These are phyloP conservation scores for Ophiothrix spiculata DNA, from an alignment of 35 echinoderm and acorn worm genomes.

Conservation along the genomic window DNA sequence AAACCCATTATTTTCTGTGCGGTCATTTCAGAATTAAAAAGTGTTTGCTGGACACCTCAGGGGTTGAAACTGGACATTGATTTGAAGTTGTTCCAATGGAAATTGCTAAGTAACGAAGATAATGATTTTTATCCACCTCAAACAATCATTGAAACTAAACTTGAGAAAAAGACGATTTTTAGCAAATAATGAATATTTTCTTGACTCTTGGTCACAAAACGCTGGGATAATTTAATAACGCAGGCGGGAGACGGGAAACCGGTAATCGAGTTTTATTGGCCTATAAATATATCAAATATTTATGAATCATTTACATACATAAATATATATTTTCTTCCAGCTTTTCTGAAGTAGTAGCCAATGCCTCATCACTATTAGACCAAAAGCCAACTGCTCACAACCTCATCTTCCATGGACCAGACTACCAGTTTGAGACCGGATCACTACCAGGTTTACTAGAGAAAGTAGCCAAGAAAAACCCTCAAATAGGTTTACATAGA, in stretches of 20 bases:
- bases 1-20: too few relatives aligned
- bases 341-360: constrained; percentile 24
- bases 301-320: not conserved
- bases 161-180: too few relatives aligned
- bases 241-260: too few relatives aligned
- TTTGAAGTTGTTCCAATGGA: too few relatives aligned
- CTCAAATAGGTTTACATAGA: constrained; percentile 24
- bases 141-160: not conserved
- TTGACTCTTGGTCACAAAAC: not conserved
- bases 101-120: too few relatives aligned
- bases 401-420: constrained; percentile 52
- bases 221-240: not conserved
- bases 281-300: too few relatives aligned
- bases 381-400: constrained; percentile 7
- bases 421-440: constrained; percentile 27
- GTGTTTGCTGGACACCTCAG: not conserved
- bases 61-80: not conserved
- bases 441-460: constrained; percentile 4
- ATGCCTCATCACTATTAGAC: constrained; percentile 24
- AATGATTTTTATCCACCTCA: too few relatives aligned
- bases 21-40: too few relatives aligned
- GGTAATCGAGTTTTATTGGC: too few relatives aligned
- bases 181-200: too few relatives aligned
- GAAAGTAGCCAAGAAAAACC: constrained; percentile 6
- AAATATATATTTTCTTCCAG: not conserved